phyloP scores from a whole-genome alignment of 30 jellyfish, hydroid and myxozoan genomes.

The Catostylus mosaicus region DNA sequence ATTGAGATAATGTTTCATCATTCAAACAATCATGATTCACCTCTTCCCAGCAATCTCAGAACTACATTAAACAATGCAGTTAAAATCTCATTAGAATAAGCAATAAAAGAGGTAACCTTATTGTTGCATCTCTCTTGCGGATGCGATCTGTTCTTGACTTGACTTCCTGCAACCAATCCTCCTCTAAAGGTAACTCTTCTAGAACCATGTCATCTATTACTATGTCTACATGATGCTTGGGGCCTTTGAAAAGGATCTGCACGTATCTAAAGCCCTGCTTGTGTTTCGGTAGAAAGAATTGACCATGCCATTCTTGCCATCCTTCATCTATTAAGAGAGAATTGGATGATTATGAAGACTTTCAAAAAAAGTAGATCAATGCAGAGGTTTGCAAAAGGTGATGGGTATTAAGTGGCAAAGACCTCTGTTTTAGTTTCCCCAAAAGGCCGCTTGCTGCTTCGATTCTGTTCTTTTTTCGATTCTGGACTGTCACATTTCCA shows the following conservation, averaged over 20 bases:
- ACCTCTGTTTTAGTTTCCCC: too few species aligned
- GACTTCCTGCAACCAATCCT: conserved; percentile 65
- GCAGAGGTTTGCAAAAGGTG: too few species aligned
- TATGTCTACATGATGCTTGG: conserved; percentile 70
- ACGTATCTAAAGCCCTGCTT: conserved; percentile 73
- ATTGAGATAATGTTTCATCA: too few species aligned
- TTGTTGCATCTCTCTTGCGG: conserved; percentile 73
- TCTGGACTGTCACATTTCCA: too few species aligned
- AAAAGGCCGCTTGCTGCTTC: too few species aligned
- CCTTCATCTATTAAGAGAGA: conserved; percentile 58
- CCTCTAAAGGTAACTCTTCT: conserved; percentile 63
- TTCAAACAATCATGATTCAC: too few species aligned
- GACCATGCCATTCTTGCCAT: conserved; percentile 93
- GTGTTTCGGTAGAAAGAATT: conserved; percentile 73
- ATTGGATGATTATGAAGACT: not conserved
- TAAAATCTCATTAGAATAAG: too few species aligned
- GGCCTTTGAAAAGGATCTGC: conserved; percentile 80
- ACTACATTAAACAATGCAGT: too few species aligned
- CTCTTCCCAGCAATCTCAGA: too few species aligned
- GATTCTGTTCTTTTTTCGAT: too few species aligned
- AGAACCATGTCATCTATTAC: conserved; percentile 78
- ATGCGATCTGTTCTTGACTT: conserved; percentile 60
- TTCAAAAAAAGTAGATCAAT: not conserved
- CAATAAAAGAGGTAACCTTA: too few species aligned
- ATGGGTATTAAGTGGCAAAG: too few species aligned